These are phyloP conservation scores for Jaculus jaculus DNA, from an alignment of 2,113 vertebrate species.

Conservation along the genomic window DNA sequence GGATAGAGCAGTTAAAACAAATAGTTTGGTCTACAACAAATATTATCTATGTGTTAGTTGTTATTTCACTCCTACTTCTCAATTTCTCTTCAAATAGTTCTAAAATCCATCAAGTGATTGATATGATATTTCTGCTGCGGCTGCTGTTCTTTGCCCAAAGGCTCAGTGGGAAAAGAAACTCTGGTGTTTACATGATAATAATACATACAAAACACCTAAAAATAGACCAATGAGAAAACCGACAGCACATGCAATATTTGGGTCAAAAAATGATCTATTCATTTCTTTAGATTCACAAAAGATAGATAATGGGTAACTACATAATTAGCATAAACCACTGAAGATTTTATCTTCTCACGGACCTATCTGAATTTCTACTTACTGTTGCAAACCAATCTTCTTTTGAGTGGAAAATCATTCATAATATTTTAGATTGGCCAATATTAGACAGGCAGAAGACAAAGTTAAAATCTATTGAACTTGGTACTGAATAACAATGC, in stretches of 20 bases:
- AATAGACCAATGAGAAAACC: neutral
- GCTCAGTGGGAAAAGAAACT: neutral
- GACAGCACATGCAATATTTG: neutral
- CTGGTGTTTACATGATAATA: neutral
- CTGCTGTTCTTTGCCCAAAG: neutral
- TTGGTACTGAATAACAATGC: neutral
- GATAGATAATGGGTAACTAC: neutral
- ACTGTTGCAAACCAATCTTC: neutral
- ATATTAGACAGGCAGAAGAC: neutral
- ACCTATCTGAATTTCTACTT: constrained; percentile 44
- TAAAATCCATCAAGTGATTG: neutral
- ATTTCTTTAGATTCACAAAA: neutral
- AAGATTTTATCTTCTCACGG: constrained; percentile 48
- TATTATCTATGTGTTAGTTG: neutral
- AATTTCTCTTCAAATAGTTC: neutral
- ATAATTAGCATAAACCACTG: neutral
- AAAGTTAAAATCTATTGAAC: neutral
- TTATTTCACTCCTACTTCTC: neutral
- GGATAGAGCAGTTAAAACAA: neutral
- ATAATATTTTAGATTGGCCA: neutral
- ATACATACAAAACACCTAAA: neutral
- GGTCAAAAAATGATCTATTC: neutral
- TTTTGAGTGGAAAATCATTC: neutral
- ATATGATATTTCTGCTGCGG: neutral
- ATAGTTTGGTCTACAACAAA: neutral